phyloP scores from a whole-genome alignment of 2,113 vertebrate species.

The Ahaetulla prasina region DNA sequence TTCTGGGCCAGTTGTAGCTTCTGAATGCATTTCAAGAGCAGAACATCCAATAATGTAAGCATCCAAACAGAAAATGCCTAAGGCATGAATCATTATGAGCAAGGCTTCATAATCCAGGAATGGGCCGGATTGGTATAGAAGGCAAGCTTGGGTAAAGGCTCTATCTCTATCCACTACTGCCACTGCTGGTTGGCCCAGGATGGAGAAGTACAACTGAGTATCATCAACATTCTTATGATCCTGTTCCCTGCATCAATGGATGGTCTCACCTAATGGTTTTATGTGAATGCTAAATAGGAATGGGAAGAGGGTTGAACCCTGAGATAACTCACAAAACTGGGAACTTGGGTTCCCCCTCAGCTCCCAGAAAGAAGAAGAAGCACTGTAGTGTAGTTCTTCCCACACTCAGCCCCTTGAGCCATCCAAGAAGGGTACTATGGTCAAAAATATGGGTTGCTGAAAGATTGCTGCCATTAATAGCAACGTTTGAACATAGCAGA shows the following conservation, averaged over 20 bases:
- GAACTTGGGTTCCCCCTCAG: neutral
- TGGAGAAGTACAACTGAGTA: neutral
- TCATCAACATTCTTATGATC: neutral
- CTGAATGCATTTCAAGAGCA: neutral
- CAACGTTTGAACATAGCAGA: neutral
- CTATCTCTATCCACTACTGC: neutral
- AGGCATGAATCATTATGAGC: neutral
- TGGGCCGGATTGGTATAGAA: neutral
- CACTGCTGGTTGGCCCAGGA: neutral
- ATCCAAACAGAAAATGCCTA: neutral
- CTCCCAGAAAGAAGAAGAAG: neutral
- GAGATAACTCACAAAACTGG: neutral
- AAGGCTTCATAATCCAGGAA: neutral
- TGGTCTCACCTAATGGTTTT: neutral
- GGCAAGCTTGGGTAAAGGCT: neutral
- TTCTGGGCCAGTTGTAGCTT: neutral
- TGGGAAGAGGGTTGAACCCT: neutral
- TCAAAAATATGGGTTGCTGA: neutral
- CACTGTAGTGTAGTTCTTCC: neutral
- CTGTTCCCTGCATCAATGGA: neutral
- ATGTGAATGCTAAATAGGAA: neutral
- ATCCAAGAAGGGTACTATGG: neutral
- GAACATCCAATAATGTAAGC: neutral
- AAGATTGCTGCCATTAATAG: neutral
- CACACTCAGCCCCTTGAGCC: neutral